These are phyloP conservation scores for Bilobella aurantiaca DNA, from an alignment of 1,140 invertebrate species.

Conservation along the genomic window DNA sequence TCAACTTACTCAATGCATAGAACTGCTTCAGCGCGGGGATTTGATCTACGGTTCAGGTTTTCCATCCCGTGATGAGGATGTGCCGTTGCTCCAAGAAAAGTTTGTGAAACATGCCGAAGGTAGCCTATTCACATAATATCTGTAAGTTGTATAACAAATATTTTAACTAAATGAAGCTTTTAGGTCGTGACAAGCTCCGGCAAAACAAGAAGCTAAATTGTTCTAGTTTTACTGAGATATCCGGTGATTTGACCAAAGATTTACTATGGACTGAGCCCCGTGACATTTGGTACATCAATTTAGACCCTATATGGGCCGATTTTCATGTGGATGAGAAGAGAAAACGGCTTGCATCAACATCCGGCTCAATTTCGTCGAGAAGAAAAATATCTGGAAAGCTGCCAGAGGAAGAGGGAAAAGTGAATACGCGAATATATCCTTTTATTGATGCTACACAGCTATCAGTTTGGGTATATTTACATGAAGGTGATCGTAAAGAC, in stretches of 20 bases:
- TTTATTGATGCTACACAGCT: constrained; percentile 83
- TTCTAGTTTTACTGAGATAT: constrained; percentile 22
- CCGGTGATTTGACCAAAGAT: constrained; percentile 46
- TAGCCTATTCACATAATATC: too few relatives aligned
- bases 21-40: constrained; percentile 58
- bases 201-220: constrained; percentile 11
- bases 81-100: constrained; percentile 59
- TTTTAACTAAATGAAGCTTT: too few relatives aligned
- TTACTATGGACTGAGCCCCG: constrained; percentile 70
- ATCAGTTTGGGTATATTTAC: constrained; percentile 65
- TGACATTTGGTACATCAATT: constrained; percentile 73
- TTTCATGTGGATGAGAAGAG: constrained; percentile 50
- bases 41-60: constrained; percentile 63
- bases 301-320: constrained; percentile 87
- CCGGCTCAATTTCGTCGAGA: background rate
- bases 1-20: constrained; percentile 60
- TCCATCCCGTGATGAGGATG: constrained; percentile 54
- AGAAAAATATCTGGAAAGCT: constrained; percentile 5
- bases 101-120: constrained; percentile 62
- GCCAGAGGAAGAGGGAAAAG: background rate
- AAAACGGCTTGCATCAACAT: constrained; percentile 1
- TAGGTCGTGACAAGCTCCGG: constrained; percentile 22
- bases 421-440: constrained; percentile 44
- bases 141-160: too few relatives aligned
- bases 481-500: constrained; percentile 18